Percentiles rank a stretch among this genome's conserved stretches.
Evolutionary conservation across 2,113 vertebrate species (phyloP).

Genomic region (Crocuta crocuta): DNA sequence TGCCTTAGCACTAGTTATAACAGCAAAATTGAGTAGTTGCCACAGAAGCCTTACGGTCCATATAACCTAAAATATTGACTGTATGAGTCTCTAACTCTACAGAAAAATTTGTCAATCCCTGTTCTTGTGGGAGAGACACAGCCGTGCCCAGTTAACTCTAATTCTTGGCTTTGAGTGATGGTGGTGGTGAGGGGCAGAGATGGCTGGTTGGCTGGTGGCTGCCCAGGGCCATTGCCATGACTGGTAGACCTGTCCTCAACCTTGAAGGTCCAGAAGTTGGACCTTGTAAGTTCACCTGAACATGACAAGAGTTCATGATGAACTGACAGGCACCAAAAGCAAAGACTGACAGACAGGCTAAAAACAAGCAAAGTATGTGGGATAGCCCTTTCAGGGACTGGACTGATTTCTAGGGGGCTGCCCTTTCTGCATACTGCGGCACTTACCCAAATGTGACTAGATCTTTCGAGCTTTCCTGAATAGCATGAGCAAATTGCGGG

Average conservation of each 20-base stretch:
- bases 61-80: neutral
- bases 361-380: neutral
- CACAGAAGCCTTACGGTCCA: neutral
- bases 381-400: neutral
- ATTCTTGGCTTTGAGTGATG: neutral
- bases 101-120: neutral
- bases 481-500: neutral
- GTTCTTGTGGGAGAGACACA: neutral
- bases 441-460: fast-evolving
- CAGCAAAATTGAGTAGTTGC: neutral
- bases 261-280: neutral
- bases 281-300: neutral
- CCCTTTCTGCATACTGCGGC: neutral
- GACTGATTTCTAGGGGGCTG: neutral
- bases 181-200: neutral
- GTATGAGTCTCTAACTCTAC: neutral
- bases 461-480: neutral
- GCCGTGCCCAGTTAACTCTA: neutral
- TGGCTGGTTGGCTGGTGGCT: neutral
- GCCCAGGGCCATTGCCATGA: neutral
- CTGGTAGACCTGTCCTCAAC: neutral
- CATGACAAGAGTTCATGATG: too few relatives aligned
- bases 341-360: neutral
- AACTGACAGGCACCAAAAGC: neutral
- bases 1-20: neutral